These are phyloP conservation scores for Leptoclinus maculatus DNA, from an alignment of 2,797 vertebrate species.

Conservation along the genomic window DNA sequence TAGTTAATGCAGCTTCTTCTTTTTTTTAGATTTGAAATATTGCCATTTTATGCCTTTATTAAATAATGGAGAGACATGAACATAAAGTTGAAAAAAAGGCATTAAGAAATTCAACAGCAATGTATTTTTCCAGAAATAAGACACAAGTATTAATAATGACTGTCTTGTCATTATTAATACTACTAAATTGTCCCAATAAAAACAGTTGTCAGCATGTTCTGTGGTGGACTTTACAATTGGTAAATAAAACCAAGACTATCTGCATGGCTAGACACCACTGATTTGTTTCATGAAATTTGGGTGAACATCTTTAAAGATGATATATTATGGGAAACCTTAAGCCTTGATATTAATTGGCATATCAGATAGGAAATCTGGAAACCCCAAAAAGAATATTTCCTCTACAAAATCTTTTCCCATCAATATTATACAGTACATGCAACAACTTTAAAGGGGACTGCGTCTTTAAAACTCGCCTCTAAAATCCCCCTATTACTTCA, in stretches of 20 bases:
- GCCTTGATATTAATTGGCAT: background rate
- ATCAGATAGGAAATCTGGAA: background rate
- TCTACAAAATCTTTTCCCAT: background rate
- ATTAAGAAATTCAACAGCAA: no score
- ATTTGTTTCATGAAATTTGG: background rate
- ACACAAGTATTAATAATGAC: no score
- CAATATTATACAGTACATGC: background rate
- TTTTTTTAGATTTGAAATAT: no score
- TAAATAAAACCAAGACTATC: no score
- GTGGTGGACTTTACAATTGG: no score
- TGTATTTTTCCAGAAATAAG: no score
- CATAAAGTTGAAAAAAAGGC: no score
- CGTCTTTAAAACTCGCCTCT: constrained; percentile 7
- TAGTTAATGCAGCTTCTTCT: background rate
- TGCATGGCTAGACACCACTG: no score
- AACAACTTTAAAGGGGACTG: background rate
- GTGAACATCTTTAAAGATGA: background rate
- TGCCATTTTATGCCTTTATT: no score
- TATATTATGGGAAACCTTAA: background rate
- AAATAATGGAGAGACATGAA: no score
- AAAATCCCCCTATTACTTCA: constrained; percentile 5
- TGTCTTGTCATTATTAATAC: background rate
- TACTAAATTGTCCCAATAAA: background rate
- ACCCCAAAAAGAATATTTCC: background rate
- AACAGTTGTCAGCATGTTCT: background rate